A percentile compares a stretch with the other conserved stretches of the same genome.
These are phyloP conservation scores for Dicerorhinus sumatrensis DNA, from an alignment of 2,113 vertebrate species.

Conservation along the genomic window DNA sequence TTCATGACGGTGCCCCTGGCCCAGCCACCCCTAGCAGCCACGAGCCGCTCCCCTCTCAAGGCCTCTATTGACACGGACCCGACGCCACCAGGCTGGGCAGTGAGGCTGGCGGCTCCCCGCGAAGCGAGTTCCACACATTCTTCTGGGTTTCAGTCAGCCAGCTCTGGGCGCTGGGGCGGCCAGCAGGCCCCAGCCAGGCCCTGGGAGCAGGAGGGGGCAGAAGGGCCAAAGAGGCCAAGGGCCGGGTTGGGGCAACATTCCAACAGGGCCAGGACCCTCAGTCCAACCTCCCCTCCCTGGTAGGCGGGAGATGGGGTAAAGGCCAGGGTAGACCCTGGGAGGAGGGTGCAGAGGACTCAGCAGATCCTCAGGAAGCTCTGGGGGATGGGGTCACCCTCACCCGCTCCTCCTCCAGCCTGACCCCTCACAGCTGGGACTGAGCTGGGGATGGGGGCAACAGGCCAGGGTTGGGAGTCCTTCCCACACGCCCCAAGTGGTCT, in stretches of 20 bases:
- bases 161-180: slow-evolving; percentile 56
- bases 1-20: slow-evolving; percentile 23
- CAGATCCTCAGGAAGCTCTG: not conserved
- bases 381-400: not conserved
- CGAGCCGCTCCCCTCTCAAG: slow-evolving; percentile 75
- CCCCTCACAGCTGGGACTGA: not conserved
- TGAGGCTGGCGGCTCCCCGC: slow-evolving; percentile 74
- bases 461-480: not conserved
- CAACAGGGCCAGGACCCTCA: not conserved
- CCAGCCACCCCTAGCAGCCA: slow-evolving; percentile 55
- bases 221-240: slow-evolving; percentile 48
- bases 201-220: slow-evolving; percentile 27
- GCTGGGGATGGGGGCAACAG: not conserved
- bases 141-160: slow-evolving; percentile 83
- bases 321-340: not conserved
- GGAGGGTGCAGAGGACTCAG: not conserved
- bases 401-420: not conserved
- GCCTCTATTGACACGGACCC: slow-evolving; percentile 75
- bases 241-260: not conserved
- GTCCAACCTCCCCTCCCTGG: not conserved
- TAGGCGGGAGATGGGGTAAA: not conserved
- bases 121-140: slow-evolving; percentile 82
- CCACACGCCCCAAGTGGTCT: not conserved
- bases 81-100: slow-evolving; percentile 72
- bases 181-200: not conserved